These are phyloP conservation scores for Tinea pellionella DNA, from an alignment of 2,888 invertebrate species.

Conservation along the genomic window DNA sequence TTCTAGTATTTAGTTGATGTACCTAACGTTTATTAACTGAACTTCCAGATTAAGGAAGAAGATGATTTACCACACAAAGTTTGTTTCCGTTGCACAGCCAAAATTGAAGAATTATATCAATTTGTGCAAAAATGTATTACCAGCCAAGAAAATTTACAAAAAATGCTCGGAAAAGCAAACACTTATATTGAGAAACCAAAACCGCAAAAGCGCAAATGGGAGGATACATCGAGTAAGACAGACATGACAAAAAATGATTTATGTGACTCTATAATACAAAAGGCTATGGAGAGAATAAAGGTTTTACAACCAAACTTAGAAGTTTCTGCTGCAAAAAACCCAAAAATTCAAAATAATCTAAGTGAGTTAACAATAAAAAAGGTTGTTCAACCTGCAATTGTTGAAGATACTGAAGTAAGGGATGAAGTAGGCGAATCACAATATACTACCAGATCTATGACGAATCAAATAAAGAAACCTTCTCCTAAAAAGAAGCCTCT, in stretches of 20 bases:
- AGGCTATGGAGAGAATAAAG: slow-evolving; percentile 56
- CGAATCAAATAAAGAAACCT: neutral
- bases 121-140: slow-evolving; percentile 57
- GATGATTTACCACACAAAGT: slow-evolving; percentile 65
- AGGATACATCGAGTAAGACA: slow-evolving; percentile 47
- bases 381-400: slow-evolving; percentile 5
- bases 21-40: no score
- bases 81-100: slow-evolving; percentile 62
- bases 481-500: neutral
- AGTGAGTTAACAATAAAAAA: neutral
- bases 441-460: slow-evolving; percentile 1
- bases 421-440: neutral
- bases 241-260: slow-evolving; percentile 60
- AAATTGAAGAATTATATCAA: slow-evolving; percentile 58
- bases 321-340: neutral
- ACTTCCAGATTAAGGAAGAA: slow-evolving; percentile 48
- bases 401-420: neutral
- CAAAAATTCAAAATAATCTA: neutral
- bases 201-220: slow-evolving; percentile 41
- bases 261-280: slow-evolving; percentile 56
- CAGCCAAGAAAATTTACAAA: slow-evolving; percentile 46
- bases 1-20: no score
- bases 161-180: slow-evolving; percentile 34
- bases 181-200: slow-evolving; percentile 35
- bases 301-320: slow-evolving; percentile 25